Base-by-base conservation (phyloP, 2,888 invertebrate genomes). In the Cheilosia soror region DNA sequence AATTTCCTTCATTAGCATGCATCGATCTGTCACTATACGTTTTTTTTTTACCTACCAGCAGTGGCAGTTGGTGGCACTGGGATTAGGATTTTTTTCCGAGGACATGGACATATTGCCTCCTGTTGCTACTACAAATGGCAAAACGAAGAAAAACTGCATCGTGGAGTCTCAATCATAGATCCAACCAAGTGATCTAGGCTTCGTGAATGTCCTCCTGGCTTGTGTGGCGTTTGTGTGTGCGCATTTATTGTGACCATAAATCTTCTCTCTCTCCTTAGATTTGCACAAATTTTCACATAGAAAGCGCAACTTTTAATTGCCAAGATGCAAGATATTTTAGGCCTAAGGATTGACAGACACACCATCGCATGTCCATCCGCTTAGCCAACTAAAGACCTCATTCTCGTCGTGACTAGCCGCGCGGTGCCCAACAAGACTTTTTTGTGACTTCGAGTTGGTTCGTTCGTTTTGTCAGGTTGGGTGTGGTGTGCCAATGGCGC, bases 1-100 rank as follows among this genome's bases (percentile, higher is more conserved):
- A 79, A 49, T 79, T 79, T 84, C 79, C 75, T 73, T 79, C 79
- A 84, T 84, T 84, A 84, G 79, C 75, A 84, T 84, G 79, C 69
- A 58, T 79, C 83, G 69, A 79, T 84, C 83, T 75, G 79, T 79
- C 82, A 83, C 82, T 72, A 66, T 71, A 20, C 0, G 20, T 71
- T 51, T 27, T 78, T 60, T 40, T 69, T 33, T 57, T 58, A 53
- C n/a, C 15, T n/a, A 58, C 15, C 40, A 53, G 76, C 63, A 25
- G 55, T 68, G 13, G 49, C 57, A 44, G 47, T 33, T 5, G 55
- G 33, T 42, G 53, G 15, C 37, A 37, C 6, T 15, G n/a, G 44
- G 15, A 15, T 6, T 37, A 37, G 65, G 69, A 69, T 47, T 71
- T 53, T 20, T 4, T 9, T 42, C 27, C 58, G 66, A 78, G 82